Evolutionary conservation across 2,888 invertebrate genomes (phyloP), one percentile per base, ranked within the genome.

Genomic region (Hypselothyrea guttata): DNA sequence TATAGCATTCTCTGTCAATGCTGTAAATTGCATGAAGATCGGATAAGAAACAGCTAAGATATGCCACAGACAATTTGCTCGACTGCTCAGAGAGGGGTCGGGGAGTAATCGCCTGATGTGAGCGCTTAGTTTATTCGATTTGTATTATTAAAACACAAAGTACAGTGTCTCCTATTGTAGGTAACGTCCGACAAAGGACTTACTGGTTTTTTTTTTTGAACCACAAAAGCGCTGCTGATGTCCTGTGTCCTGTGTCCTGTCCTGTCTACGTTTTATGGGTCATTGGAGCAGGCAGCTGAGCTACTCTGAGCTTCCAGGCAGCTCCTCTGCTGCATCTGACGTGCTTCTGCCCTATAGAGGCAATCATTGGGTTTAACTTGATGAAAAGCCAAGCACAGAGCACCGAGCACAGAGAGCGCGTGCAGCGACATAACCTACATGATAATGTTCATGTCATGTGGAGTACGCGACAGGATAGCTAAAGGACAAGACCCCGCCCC

Each of bases 391-490:
- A 74, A 18, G 22, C 22, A 22, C 22, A 22, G 22, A 15, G 55
- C n/a, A n/a, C 68, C 77, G 71, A 18, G 22, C 22, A 22, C 22
- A 22, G 22, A 15, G 55, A 45, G 68, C 71, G 59, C 84, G 57
- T 77, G 75, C 67, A 49, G 67, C 68, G 56, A 71, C 71, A 68
- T 84, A 84, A 81, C 77, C 77, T 77, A 78, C 77, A 78, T 84
- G 84, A 58, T 59, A 68, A 71, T 68, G 77, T 60, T 53, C 53
- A 74, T 74, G 82, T 64, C 72, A 47, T 38, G 35, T 33, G 35
- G 35, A 47, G 31, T 33, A 30, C 12, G 38, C 28, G 31, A 35
- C 31, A 38, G 35, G 27, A 13, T 7, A 16, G 38, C n/a, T n/a
- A 30, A 30, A 30, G 22, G 22, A 22, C 22, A 22, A 5, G 22